A percentile compares a stretch with the other conserved stretches of the same genome.
phyloP scores from a whole-genome alignment of 1,140 invertebrate species.

The Pantala flavescens region DNA sequence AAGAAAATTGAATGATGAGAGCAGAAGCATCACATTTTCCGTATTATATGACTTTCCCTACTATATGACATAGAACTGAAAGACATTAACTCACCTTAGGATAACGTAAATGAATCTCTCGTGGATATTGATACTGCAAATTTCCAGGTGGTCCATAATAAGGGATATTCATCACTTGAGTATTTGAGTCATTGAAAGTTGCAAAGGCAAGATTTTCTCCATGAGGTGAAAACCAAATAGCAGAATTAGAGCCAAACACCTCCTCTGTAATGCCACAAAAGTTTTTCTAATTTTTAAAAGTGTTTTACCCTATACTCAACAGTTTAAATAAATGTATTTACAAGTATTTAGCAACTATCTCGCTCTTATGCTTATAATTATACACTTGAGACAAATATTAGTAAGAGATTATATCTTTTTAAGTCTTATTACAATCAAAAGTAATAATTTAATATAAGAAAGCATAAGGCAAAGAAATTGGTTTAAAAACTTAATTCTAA shows the following conservation, averaged over 20 bases:
- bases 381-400: slow-evolving; percentile 16
- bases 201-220: slow-evolving; percentile 72
- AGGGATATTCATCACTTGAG: slow-evolving; percentile 36
- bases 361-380: background rate
- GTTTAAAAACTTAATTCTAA: too few species aligned
- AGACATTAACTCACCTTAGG: slow-evolving; percentile 55
- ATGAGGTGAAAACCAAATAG: slow-evolving; percentile 79
- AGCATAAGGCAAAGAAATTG: too few species aligned
- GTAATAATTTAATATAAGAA: too few species aligned
- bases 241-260: slow-evolving; percentile 71
- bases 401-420: too few species aligned
- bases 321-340: slow-evolving; percentile 20
- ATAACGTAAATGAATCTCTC: slow-evolving; percentile 53
- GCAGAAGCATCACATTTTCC: too few species aligned
- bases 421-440: too few species aligned
- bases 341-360: too few species aligned
- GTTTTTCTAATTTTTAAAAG: slow-evolving; percentile 13
- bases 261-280: slow-evolving; percentile 59
- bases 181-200: slow-evolving; percentile 67
- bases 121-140: slow-evolving; percentile 33
- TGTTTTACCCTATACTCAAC: slow-evolving; percentile 15
- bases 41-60: too few species aligned
- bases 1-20: too few species aligned
- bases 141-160: slow-evolving; percentile 35
- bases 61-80: too few species aligned